Evolutionary conservation across 1,140 invertebrate genomes (phyloP).

Genomic region (Phocides pigmalion): DNA sequence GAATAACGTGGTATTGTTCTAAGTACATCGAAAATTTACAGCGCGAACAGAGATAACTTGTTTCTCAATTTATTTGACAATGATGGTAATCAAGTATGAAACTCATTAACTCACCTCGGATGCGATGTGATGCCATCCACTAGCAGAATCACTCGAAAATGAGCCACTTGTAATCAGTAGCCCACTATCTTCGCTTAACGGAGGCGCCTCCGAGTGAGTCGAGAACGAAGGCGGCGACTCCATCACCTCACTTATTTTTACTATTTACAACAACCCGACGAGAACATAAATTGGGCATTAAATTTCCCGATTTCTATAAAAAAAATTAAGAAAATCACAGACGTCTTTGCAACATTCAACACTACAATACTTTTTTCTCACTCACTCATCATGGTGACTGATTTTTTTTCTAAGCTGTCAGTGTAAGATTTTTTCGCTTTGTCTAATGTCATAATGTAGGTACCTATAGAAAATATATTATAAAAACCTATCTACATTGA

Average conservation of each 20-base stretch:
- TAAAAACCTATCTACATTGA: too few species aligned
- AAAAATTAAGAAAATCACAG: slow-evolving; percentile 58
- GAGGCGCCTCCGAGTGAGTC: slow-evolving; percentile 85
- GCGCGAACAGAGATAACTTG: neutral
- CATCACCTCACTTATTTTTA: slow-evolving; percentile 70
- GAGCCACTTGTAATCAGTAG: slow-evolving; percentile 86
- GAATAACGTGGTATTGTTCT: slow-evolving; percentile 22
- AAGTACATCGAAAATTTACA: slow-evolving; percentile 11
- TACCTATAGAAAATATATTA: too few species aligned
- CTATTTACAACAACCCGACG: slow-evolving; percentile 51
- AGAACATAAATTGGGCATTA: slow-evolving; percentile 58
- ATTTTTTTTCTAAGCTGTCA: slow-evolving; percentile 22
- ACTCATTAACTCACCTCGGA: slow-evolving; percentile 81
- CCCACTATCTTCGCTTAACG: slow-evolving; percentile 86
- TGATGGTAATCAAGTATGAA: slow-evolving; percentile 21
- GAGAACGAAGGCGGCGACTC: slow-evolving; percentile 86
- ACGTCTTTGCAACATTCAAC: slow-evolving; percentile 55
- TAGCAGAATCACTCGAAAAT: slow-evolving; percentile 85
- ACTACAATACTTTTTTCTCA: slow-evolving; percentile 49
- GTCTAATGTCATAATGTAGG: neutral
- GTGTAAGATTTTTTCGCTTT: neutral
- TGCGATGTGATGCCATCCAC: slow-evolving; percentile 83
- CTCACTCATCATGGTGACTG: slow-evolving; percentile 38
- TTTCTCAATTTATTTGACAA: slow-evolving; percentile 13
- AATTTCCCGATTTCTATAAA: slow-evolving; percentile 54